phyloP scores from a whole-genome alignment of 2,113 vertebrate species.

The Apodemus speciosus region DNA sequence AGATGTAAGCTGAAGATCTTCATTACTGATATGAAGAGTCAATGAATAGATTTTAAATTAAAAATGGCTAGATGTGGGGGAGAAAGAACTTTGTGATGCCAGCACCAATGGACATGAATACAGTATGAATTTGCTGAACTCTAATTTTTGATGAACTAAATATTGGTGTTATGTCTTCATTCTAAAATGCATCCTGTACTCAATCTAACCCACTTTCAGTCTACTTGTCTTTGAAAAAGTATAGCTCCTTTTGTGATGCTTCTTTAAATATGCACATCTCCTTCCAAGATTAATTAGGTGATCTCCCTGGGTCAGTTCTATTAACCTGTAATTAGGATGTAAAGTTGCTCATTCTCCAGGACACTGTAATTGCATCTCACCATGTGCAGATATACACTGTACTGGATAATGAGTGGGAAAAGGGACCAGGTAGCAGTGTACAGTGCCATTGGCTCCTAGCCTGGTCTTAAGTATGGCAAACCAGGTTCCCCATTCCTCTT shows the following conservation, averaged over 20 bases:
- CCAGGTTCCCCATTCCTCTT: accelerated
- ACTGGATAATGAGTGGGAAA: background rate
- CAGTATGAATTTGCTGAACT: background rate
- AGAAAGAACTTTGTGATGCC: background rate
- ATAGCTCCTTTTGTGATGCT: background rate
- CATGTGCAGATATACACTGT: background rate
- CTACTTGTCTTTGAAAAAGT: background rate
- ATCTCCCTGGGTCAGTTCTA: conserved; percentile 57
- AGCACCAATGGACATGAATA: background rate
- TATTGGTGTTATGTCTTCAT: background rate
- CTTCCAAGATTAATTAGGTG: conserved; percentile 54
- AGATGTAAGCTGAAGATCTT: background rate
- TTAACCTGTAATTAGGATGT: conserved; percentile 72
- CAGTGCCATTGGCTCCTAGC: background rate
- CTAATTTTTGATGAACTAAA: background rate
- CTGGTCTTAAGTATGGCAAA: background rate
- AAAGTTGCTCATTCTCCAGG: conserved; percentile 38
- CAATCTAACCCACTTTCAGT: background rate
- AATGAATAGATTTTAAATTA: background rate
- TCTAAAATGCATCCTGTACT: background rate
- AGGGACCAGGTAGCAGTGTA: background rate
- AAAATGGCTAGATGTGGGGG: background rate
- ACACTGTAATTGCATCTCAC: conserved; percentile 55
- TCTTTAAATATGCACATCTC: background rate
- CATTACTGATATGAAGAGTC: background rate